phyloP scores from a whole-genome alignment of 1,140 invertebrate genomes.

The Cyphomyrmex costatus region DNA sequence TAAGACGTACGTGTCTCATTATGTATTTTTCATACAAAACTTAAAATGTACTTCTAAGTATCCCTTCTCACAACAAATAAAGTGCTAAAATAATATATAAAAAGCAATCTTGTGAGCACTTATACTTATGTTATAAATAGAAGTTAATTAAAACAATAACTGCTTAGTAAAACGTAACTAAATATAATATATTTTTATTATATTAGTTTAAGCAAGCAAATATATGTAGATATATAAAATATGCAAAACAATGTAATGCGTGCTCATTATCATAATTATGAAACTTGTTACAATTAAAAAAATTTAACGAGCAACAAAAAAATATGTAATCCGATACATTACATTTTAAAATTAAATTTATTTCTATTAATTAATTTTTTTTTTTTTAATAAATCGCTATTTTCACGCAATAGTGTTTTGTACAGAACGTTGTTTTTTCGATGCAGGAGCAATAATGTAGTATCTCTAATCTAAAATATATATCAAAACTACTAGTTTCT shows the following conservation, averaged over 20 bases:
- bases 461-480: no score
- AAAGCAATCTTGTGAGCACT: neutral
- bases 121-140: constrained; percentile 2
- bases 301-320: neutral
- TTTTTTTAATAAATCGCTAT: neutral
- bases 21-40: neutral
- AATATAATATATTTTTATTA: neutral
- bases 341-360: neutral
- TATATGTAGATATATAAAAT: neutral
- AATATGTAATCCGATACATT: neutral
- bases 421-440: neutral
- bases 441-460: neutral
- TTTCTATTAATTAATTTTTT: neutral
- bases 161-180: neutral
- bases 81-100: neutral
- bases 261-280: neutral
- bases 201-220: neutral
- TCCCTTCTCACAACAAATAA: neutral
- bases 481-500: no score
- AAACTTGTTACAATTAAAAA: neutral
- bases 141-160: constrained; percentile 19
- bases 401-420: neutral
- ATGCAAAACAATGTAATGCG: neutral
- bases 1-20: neutral
- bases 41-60: constrained; percentile 11